Evolutionary conservation across 1,140 invertebrate genomes (phyloP), one percentile per base, ranked within the genome.

Genomic region (Lutraria rhynchaena): DNA sequence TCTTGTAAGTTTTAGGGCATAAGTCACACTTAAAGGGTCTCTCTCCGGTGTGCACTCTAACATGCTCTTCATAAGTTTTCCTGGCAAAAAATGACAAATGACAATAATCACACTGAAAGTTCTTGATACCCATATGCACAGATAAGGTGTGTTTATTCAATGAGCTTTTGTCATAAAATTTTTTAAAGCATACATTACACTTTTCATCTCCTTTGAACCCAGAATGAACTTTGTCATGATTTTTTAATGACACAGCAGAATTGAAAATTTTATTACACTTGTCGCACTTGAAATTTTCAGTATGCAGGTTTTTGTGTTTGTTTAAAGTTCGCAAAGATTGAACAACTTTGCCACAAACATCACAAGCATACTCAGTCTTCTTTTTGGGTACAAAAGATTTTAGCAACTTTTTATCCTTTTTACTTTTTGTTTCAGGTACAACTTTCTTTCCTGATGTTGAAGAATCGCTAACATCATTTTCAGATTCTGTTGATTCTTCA

Each of bases 1-100:
- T 53, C 49, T 82, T 96, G 90, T 97, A 97, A 0, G 96, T 96
- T 90, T 98, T 98, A 74, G 95, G 96, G 91, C 97, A 98, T 57
- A 95, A 95, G 93, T 97, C 96, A 90, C 97, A 98, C 51, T 82
- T 75, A 35, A 74, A 84, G 29, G 83, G 83, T 17, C 60, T 75
- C 63, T 95, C 94, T 13, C 95, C 95, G 53, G 95, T 93, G 89
- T 96, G 96, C 41, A 94, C 94, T 75, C 95, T 93, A n/a, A 96
- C 91, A 93, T 96, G 96, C 91, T 97, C 76, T 3, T 80, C 76
- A 60, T 69, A 70, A 7, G 76, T 80, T 53, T 70, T 69, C 44
- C 41, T 31, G 17, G 63, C 76, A 60, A 58, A 80, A 29, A 80
- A 80, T 9, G 76, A 80, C 61, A 53, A 1, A 19, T 33, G 19